phyloP scores from a whole-genome alignment of 1,140 invertebrate species.

The Nixonia krombeini region DNA sequence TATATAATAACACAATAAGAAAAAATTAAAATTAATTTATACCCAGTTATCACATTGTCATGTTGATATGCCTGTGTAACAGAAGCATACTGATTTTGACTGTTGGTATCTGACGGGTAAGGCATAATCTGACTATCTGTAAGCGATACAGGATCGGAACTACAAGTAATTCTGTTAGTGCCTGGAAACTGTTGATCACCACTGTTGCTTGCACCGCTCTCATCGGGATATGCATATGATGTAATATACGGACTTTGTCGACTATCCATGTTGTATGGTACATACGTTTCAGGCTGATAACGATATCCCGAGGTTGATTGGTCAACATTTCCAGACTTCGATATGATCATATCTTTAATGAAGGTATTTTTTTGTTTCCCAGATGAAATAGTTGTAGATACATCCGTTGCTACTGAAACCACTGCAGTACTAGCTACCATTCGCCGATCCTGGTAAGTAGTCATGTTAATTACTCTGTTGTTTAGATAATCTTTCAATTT shows the following conservation, averaged over 20 bases:
- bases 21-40: neutral
- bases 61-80: slow-evolving; percentile 22
- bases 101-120: slow-evolving; percentile 4
- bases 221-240: neutral
- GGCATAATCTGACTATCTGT: neutral
- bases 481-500: slow-evolving; percentile 93
- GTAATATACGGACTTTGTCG: slow-evolving; percentile 15
- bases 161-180: neutral
- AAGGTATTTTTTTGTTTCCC: slow-evolving; percentile 23
- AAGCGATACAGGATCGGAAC: neutral
- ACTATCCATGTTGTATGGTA: slow-evolving; percentile 33
- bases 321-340: slow-evolving; percentile 9
- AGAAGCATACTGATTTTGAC: slow-evolving; percentile 28
- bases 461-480: slow-evolving; percentile 72
- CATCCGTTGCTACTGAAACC: too few relatives aligned
- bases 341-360: slow-evolving; percentile 4
- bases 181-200: neutral
- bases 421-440: slow-evolving; percentile 19
- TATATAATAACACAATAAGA: neutral
- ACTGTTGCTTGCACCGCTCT: neutral
- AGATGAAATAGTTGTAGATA: neutral
- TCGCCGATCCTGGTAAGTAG: slow-evolving; percentile 51
- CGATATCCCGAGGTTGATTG: slow-evolving; percentile 20
- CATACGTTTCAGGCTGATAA: slow-evolving; percentile 28
- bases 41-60: neutral